Conservation (phyloP, 2,888 invertebrate species). For the Tuberolachnus salignus region DNA sequence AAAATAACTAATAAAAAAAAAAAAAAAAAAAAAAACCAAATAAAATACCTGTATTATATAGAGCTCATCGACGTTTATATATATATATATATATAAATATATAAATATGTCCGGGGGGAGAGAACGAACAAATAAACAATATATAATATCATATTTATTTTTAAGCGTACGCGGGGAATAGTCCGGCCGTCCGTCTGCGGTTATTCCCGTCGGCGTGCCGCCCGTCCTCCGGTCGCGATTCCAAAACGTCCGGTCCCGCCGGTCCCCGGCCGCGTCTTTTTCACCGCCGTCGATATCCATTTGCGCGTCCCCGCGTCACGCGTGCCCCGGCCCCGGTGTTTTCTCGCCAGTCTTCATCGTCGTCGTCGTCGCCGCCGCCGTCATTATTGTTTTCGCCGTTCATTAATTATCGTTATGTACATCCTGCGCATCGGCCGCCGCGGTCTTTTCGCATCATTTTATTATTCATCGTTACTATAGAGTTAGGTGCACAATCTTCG, state of each 20-base stretch:
- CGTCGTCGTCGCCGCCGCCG: background rate
- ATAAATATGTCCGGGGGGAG: conserved; percentile 34
- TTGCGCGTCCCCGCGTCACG: background rate
- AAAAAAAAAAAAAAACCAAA: no score
- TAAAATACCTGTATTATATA: background rate
- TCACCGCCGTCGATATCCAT: background rate
- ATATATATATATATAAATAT: no score
- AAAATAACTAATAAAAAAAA: no score
- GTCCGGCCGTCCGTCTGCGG: background rate
- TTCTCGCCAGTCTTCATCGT: background rate
- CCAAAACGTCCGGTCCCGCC: background rate
- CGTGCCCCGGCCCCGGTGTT: background rate
- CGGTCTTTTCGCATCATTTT: background rate
- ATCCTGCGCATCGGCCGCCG: no score
- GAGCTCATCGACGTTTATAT: background rate
- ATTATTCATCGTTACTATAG: no score
- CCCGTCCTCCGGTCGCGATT: background rate
- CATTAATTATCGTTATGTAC: no score
- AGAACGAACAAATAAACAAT: background rate
- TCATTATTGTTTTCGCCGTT: background rate
- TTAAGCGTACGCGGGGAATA: no score
- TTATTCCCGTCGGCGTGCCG: background rate
- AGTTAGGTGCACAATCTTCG: background rate
- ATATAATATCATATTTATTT: background rate
- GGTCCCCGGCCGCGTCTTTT: background rate